Base-by-base conservation (phyloP, 1,140 invertebrate species). In the Drosophila albomicans region DNA sequence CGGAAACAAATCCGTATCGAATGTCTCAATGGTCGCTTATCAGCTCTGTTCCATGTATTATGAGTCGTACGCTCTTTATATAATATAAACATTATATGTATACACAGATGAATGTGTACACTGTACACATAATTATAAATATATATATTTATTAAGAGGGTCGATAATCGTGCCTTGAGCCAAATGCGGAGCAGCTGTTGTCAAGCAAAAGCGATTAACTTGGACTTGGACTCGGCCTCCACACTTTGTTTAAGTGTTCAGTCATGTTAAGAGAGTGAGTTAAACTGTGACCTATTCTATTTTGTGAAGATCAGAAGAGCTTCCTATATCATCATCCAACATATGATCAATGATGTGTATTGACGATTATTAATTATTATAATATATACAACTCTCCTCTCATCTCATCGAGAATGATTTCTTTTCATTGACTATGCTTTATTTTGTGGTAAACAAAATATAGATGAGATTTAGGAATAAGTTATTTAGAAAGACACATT, bases 121-220 rank as follows among this genome's bases (percentile, higher is more conserved):
- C n/a, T 51, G 10, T 10, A 8, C 10, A 38, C 54, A 45, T 68
- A 20, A 62, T 15, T 51, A 38, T 10, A 8, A 3, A 38, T 65
- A 45, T 68, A 45, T 68, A 20, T 65, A 58, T 49, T 67, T 67
- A 28, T 58, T 25, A 25, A 64, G 57, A 49, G 57, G 25, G 8
- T 46, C 41, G 63, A 57, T 77, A 75, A 64, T 69, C 64, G 48
- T 13, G 74, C 74, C 74, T 76, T 72, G 62, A 56, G 62, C 62
- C 48, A 16, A 56, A 72, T 76, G 35, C 10, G 38, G 41, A 72
- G 43, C 62, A 56, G 43, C 35, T 81, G 82, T 86, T 78, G 82
- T 71, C 82, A 86, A 79, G 75, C 71, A 28, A 11, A 4, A n/a
- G 8, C 3, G 51, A 54, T 15, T 15, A 15, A 63, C 43, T 58